Percentiles rank a stretch among this genome's conserved stretches.
Conservation (phyloP, 2,113 vertebrate genomes). For the Semnornis frantzii region DNA sequence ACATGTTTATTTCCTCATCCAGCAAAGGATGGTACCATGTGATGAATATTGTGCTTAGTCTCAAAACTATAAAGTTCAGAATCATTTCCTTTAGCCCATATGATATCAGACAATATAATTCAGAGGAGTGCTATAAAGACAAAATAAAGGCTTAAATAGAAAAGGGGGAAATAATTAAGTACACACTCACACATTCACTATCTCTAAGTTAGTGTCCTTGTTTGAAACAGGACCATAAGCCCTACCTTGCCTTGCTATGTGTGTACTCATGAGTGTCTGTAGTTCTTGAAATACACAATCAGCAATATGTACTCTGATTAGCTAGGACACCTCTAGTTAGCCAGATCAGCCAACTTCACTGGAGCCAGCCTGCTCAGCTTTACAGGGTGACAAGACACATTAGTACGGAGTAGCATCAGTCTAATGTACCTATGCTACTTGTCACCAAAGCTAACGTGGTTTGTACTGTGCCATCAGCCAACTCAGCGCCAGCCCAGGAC, state of each 20-base stretch:
- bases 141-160: not conserved
- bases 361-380: not conserved
- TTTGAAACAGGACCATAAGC: not conserved
- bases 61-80: not conserved
- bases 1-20: not conserved
- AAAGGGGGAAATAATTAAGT: fast-evolving
- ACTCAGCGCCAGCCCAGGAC: not conserved
- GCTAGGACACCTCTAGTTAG: not conserved
- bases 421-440: not conserved
- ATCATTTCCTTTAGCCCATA: not conserved
- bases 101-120: not conserved
- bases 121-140: not conserved
- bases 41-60: not conserved
- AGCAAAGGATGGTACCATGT: not conserved
- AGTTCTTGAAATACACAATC: not conserved
- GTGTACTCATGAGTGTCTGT: not conserved
- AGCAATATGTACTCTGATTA: not conserved
- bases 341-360: not conserved
- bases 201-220: not conserved
- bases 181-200: not conserved
- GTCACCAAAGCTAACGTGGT: not conserved
- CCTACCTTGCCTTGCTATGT: not conserved
- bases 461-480: not conserved
- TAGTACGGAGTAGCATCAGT: not conserved
- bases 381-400: not conserved